Conservation (phyloP, 2,888 invertebrate species). For the Synanthedon myopaeformis region DNA sequence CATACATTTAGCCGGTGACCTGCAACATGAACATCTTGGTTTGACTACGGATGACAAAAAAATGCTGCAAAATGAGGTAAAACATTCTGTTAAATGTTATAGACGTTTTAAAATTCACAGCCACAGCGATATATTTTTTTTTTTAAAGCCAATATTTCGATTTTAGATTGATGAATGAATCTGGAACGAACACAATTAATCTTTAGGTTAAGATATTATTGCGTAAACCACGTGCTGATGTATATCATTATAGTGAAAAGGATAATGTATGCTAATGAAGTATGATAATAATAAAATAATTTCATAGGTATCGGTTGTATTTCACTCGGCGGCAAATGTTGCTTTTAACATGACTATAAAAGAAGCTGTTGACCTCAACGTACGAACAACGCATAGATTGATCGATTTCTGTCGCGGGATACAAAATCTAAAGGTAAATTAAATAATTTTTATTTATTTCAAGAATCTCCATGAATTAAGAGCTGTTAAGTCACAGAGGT, state of each 20-base stretch:
- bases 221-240: no score
- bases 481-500: no score
- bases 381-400: constrained; percentile 20
- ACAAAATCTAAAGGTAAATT: constrained; percentile 20
- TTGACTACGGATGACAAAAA: constrained; percentile 11
- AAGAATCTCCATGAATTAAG: no score
- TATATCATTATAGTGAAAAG: not conserved
- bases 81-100: no score
- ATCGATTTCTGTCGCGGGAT: constrained; percentile 21
- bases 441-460: not conserved
- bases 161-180: no score
- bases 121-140: no score
- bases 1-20: constrained; percentile 16
- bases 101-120: no score
- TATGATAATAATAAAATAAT: not conserved
- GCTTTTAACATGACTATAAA: constrained; percentile 14
- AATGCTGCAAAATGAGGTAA: constrained; percentile 16
- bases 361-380: constrained; percentile 15
- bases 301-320: constrained; percentile 21
- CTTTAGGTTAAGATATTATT: no score
- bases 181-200: no score
- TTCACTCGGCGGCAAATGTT: constrained; percentile 21
- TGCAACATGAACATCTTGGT: constrained; percentile 14
- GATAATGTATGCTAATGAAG: not conserved
- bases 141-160: no score